These are phyloP conservation scores for Pluvianellus socialis DNA, from an alignment of 2,113 vertebrate species.

Conservation along the genomic window DNA sequence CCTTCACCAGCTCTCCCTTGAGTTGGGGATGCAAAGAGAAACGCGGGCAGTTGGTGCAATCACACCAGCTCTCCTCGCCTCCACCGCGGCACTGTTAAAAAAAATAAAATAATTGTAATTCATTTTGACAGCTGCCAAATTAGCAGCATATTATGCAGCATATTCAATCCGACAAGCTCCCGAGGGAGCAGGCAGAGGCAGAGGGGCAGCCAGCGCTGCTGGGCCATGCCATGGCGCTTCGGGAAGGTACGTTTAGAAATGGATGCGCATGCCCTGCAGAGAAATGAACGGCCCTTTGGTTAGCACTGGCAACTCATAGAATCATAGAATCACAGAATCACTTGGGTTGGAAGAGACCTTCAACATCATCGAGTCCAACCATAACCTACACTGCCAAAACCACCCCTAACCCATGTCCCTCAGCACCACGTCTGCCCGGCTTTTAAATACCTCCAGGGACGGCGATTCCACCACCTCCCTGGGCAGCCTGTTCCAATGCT, in stretches of 20 bases:
- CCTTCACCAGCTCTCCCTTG: background rate
- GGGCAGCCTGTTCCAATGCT: too few relatives aligned
- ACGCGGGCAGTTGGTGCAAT: background rate
- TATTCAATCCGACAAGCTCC: slow-evolving; percentile 17
- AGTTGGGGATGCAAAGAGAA: background rate
- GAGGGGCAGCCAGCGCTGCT: background rate
- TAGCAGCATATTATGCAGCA: background rate
- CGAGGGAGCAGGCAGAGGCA: background rate
- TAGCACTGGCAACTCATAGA: background rate
- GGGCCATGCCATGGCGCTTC: background rate
- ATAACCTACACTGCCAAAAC: too few relatives aligned
- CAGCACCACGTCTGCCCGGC: too few relatives aligned
- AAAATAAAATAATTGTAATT: background rate
- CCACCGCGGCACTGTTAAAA: background rate
- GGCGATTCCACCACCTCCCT: too few relatives aligned
- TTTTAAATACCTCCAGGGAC: too few relatives aligned
- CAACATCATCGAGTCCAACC: too few relatives aligned
- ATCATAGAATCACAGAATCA: too few relatives aligned
- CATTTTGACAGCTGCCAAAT: slow-evolving; percentile 21
- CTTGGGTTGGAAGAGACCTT: too few relatives aligned
- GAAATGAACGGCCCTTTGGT: background rate
- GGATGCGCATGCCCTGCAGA: background rate
- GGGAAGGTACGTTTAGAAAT: background rate
- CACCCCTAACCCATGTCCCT: too few relatives aligned
- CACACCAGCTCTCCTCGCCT: background rate